A percentile compares a stretch with the other conserved stretches of the same genome.
Conservation (phyloP, 2,113 vertebrate genomes). For the Plotosus lineatus region DNA sequence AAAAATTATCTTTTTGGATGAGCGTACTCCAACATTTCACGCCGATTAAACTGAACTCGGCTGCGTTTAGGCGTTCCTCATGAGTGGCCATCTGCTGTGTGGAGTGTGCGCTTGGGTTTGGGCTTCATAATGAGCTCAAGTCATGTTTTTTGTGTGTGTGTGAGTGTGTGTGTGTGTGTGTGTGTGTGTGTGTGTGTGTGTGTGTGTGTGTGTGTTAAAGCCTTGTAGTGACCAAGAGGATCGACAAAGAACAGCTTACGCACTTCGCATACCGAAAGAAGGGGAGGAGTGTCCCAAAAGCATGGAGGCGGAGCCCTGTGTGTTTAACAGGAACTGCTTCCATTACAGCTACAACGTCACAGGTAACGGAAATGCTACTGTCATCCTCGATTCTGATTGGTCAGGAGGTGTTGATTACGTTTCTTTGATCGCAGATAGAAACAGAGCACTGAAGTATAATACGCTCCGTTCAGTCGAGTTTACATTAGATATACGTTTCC, state of each 20-base stretch:
- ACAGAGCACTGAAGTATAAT: neutral
- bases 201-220: conserved; percentile 69
- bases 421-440: neutral
- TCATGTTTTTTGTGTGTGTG: conserved; percentile 5
- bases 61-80: neutral
- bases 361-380: conserved; percentile 68
- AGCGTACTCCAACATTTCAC: neutral
- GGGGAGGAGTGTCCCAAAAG: conserved; percentile 82
- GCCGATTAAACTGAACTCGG: neutral
- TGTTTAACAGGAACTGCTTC: conserved; percentile 93
- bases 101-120: neutral
- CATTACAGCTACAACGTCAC: conserved; percentile 97
- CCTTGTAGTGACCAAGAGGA: conserved; percentile 82
- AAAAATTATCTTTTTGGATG: conserved; percentile 7
- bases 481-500: neutral
- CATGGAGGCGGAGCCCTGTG: conserved; percentile 80
- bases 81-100: conserved; percentile 5
- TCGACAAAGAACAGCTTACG: conserved; percentile 78
- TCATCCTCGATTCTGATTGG: neutral
- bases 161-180: conserved; percentile 28
- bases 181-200: conserved; percentile 30
- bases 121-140: neutral
- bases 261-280: conserved; percentile 78
- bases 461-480: neutral
- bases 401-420: neutral